Conservation (phyloP, 2,797 vertebrate genomes). For the Cuculus canorus region DNA sequence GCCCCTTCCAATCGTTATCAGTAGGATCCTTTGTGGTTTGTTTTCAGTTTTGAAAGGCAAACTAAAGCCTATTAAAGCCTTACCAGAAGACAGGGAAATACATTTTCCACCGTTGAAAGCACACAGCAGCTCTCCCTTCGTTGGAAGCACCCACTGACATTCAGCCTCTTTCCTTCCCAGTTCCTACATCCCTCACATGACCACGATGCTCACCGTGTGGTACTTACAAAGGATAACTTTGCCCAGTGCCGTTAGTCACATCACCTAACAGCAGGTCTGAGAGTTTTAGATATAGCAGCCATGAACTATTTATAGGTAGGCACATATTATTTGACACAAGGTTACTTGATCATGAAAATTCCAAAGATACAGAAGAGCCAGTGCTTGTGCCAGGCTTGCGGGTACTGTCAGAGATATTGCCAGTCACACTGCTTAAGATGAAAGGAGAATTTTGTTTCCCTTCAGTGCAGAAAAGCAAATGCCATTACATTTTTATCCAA, state of each 20-base stretch:
- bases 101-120: neutral
- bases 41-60: neutral
- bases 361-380: neutral
- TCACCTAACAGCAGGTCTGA: accelerated
- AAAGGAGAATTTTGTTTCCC: neutral
- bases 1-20: neutral
- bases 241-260: neutral
- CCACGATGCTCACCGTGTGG: neutral
- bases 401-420: neutral
- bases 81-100: neutral
- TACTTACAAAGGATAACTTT: no score
- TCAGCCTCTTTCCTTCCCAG: neutral
- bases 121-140: neutral
- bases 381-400: neutral
- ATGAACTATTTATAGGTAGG: accelerated
- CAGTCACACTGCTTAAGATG: neutral
- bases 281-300: neutral
- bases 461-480: neutral
- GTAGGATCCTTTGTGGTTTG: neutral
- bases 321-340: neutral
- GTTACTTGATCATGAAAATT: neutral
- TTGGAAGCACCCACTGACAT: neutral
- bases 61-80: neutral
- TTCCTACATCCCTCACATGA: neutral
- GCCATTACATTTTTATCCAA: neutral